A percentile compares a stretch with the other conserved stretches of the same genome.
Conservation (phyloP, 1,140 invertebrate species). For the Meloidogyne exigua region DNA sequence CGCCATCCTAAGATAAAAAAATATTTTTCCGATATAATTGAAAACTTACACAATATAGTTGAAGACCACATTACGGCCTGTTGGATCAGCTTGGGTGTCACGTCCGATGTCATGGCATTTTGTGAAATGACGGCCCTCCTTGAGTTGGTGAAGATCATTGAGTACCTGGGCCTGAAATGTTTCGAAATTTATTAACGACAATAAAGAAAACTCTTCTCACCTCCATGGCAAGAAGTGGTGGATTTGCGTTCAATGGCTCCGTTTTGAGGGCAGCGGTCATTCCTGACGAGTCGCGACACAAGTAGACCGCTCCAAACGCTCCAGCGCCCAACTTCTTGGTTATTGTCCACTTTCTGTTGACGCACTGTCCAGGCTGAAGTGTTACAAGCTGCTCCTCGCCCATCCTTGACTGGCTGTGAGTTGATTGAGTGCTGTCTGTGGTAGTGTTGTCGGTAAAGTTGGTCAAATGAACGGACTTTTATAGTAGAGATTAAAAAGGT, state of each 20-base stretch:
- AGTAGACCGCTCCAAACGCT: conserved; percentile 26
- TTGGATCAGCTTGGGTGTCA: background rate
- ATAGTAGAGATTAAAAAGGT: too few relatives aligned
- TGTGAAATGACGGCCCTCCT: background rate
- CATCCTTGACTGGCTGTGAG: background rate
- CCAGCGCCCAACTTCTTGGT: conserved; percentile 16
- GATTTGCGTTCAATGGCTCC: background rate
- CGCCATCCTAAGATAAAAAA: background rate
- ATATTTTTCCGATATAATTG: background rate
- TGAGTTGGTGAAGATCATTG: background rate
- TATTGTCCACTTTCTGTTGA: conserved; percentile 14
- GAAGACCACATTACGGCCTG: background rate
- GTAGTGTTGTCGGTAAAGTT: too few relatives aligned
- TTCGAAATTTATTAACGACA: background rate
- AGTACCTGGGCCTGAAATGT: background rate
- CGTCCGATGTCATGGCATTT: conserved; percentile 29
- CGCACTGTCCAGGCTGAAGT: background rate
- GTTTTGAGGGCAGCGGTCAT: background rate
- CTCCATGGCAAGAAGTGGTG: conserved; percentile 3
- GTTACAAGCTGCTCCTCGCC: background rate
- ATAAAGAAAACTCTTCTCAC: background rate
- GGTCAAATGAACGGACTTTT: too few relatives aligned
- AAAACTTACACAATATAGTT: conserved; percentile 3
- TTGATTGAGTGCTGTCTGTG: too few relatives aligned
- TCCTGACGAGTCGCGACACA: background rate